Evolutionary conservation across 1,140 invertebrate genomes (phyloP).

Genomic region (Orius insidiosus): DNA sequence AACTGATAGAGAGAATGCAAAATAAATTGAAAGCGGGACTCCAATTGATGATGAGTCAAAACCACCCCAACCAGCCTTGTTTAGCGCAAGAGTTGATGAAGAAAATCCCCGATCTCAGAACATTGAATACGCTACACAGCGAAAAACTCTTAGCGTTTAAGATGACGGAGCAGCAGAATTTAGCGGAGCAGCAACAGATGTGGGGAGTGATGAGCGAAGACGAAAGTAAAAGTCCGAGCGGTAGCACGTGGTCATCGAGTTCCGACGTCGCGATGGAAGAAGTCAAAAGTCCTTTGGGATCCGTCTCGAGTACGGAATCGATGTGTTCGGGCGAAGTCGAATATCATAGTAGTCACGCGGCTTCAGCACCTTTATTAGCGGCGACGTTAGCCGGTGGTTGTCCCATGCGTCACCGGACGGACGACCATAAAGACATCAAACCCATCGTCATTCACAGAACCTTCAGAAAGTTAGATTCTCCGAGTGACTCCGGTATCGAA

Average conservation of each 20-base stretch:
- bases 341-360: slow-evolving; percentile 30
- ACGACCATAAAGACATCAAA: slow-evolving; percentile 53
- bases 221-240: slow-evolving; percentile 34
- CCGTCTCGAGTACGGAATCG: slow-evolving; percentile 69
- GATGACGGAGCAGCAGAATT: slow-evolving; percentile 71
- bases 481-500: slow-evolving; percentile 82
- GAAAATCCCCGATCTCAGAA: slow-evolving; percentile 89
- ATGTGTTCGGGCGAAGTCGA: slow-evolving; percentile 44
- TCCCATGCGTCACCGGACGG: slow-evolving; percentile 39
- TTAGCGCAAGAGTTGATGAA: slow-evolving; percentile 76
- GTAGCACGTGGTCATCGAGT: slow-evolving; percentile 44
- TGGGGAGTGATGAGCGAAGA: slow-evolving; percentile 25
- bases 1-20: slow-evolving; percentile 85
- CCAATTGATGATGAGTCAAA: slow-evolving; percentile 71
- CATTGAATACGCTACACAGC: slow-evolving; percentile 87
- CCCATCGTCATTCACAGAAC: slow-evolving; percentile 23
- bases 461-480: slow-evolving; percentile 71
- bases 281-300: slow-evolving; percentile 64
- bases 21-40: slow-evolving; percentile 67
- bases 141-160: slow-evolving; percentile 89
- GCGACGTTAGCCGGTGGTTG: slow-evolving; percentile 55
- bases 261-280: slow-evolving; percentile 54
- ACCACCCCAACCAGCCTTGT: slow-evolving; percentile 59
- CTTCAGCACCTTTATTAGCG: slow-evolving; percentile 50
- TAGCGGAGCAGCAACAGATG: slow-evolving; percentile 33